Base-by-base conservation (phyloP, 2,113 vertebrate species). In the Corvus moneduloides region DNA sequence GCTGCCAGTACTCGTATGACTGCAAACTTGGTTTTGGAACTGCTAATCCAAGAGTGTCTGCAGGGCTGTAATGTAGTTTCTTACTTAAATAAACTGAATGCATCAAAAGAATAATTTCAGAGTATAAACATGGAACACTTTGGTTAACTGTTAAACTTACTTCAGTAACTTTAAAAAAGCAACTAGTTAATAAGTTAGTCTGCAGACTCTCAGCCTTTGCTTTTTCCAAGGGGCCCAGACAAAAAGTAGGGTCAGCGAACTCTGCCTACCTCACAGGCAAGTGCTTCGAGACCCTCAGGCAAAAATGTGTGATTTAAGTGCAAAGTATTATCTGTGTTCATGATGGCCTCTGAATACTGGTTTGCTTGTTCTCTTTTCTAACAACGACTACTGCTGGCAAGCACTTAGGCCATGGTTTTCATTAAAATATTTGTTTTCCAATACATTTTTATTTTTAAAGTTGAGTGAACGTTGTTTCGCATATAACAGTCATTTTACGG, bases 361-460 rank as follows among this genome's bases (percentile, higher is more conserved):
- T 87, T 63, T 56, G 62, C 55, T 85, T 56, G 32, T 16, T 82
- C 75, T 52, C 84, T 88, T 84, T 78, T 51, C 49, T 61, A 72
- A 91, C n/a, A 73, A 58, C 0, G 13, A 37, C 61, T 46, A 59
- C 37, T 30, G n/a, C 75, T 44, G 52, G 76, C 93, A 96, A 95
- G 73, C 67, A 67, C 72, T 63, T 81, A 5, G 58, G 77, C 85
- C 88, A 58, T 1, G 9, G 37, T 93, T 91, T 94, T 87, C 74
- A 94, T 96, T 87, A 96, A 83, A 98, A 94, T 77, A 90, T 90
- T 95, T 97, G 91, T 93, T 96, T 97, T 95, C 96, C 96, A 96
- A 95, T 94, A 97, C 93, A 97, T 97, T 96, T 77, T 97, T 85
- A 75, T 89, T 85, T 72, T 80, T 69, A 37, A 90, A 97, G 89